phyloP scores from a whole-genome alignment of 1,140 invertebrate genomes.

The Lithobius niger region DNA sequence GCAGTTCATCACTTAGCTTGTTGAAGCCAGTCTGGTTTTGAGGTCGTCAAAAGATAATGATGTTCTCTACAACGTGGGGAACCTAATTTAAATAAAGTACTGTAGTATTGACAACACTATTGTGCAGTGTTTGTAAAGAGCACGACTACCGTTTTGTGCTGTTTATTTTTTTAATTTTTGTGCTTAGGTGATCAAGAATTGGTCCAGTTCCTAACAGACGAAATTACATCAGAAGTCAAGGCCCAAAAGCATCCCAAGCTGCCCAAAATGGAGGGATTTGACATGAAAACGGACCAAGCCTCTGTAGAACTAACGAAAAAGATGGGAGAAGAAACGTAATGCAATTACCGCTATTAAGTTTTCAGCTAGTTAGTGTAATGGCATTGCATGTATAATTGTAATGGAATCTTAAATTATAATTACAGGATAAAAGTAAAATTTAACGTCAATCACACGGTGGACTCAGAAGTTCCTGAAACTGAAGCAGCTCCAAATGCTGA shows the following conservation, averaged over 20 bases:
- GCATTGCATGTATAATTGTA: background rate
- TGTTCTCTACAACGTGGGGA: too few species aligned
- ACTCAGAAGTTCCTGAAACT: constrained; percentile 48
- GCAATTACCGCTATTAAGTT: constrained; percentile 24
- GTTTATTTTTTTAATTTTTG: constrained; percentile 10
- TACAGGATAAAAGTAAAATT: constrained; percentile 56
- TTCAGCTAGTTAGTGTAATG: constrained; percentile 1
- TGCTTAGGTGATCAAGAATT: constrained; percentile 65
- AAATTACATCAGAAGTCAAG: constrained; percentile 75
- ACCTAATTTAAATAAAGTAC: too few species aligned
- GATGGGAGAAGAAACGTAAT: constrained; percentile 54
- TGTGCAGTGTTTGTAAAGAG: too few species aligned
- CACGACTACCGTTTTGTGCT: too few species aligned
- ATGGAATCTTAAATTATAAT: background rate
- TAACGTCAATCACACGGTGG: constrained; percentile 82
- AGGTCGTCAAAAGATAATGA: too few species aligned
- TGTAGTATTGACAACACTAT: too few species aligned
- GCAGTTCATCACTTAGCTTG: too few species aligned
- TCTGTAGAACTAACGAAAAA: constrained; percentile 62
- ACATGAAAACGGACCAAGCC: constrained; percentile 54
- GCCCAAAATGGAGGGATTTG: constrained; percentile 63
- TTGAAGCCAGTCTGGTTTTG: too few species aligned
- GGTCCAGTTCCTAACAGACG: constrained; percentile 71
- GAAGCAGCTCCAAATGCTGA: constrained; percentile 46
- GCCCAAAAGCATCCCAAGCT: constrained; percentile 56